Evolutionary conservation across 2,113 vertebrate genomes (phyloP).

Genomic region (Struthio camelus): DNA sequence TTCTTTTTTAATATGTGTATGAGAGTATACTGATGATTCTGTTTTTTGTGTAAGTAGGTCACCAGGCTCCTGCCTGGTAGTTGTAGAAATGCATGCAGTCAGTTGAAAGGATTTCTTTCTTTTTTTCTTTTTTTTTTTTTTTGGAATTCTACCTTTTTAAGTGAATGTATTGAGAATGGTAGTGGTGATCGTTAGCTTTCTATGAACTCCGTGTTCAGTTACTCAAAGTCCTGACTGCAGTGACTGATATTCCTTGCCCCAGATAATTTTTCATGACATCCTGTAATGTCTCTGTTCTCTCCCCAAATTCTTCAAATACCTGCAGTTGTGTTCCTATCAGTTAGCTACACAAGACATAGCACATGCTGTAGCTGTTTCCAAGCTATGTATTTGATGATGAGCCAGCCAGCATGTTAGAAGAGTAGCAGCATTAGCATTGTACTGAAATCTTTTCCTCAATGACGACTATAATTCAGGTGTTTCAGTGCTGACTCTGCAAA

Average conservation of each 20-base stretch:
- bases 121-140: neutral
- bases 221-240: neutral
- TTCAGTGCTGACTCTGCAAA: neutral
- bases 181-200: neutral
- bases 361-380: slow-evolving; percentile 6
- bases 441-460: neutral
- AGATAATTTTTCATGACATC: neutral
- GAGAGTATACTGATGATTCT: neutral
- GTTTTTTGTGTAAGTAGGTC: neutral
- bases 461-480: neutral
- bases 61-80: neutral
- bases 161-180: fast-evolving
- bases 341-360: slow-evolving; percentile 7
- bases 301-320: slow-evolving; percentile 48
- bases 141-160: neutral
- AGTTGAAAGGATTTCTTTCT: neutral
- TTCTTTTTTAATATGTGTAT: neutral
- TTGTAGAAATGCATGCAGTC: neutral
- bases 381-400: neutral
- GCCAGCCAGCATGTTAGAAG: neutral
- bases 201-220: neutral
- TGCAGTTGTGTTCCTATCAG: neutral
- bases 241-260: neutral
- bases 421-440: neutral
- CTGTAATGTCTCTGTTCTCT: neutral